phyloP scores from a whole-genome alignment of 2,888 invertebrate genomes.

The Therioaphis trifolii region DNA sequence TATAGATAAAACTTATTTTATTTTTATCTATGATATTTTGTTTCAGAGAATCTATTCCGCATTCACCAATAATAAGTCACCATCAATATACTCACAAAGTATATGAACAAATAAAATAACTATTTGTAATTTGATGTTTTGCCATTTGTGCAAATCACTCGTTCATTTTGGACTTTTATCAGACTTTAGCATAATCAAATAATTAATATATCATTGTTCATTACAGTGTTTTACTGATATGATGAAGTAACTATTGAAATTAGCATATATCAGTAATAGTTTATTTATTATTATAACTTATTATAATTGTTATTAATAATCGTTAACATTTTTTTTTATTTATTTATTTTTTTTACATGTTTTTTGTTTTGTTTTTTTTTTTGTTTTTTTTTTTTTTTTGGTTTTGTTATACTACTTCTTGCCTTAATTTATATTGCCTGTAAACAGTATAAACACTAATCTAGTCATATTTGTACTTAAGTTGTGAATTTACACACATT shows the following conservation, averaged over 20 bases:
- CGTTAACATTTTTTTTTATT: not conserved
- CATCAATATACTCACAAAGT: not conserved
- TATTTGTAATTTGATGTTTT: not conserved
- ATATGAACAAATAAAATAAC: not conserved
- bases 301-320: not conserved
- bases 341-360: not conserved
- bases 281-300: slow-evolving; percentile 10
- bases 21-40: not conserved
- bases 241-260: slow-evolving; percentile 18
- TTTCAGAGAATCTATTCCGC: slow-evolving; percentile 7
- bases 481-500: slow-evolving; percentile 24
- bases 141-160: too few species aligned
- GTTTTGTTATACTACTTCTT: not conserved
- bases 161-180: not conserved
- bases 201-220: slow-evolving; percentile 33
- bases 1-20: too few species aligned
- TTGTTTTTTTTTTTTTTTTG: not conserved
- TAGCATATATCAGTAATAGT: slow-evolving; percentile 21
- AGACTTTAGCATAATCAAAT: slow-evolving; percentile 26
- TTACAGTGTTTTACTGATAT: not conserved
- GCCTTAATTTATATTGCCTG: slow-evolving; percentile 42
- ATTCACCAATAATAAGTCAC: not conserved
- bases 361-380: slow-evolving; percentile 1
- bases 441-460: slow-evolving; percentile 28
- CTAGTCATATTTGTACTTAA: slow-evolving; percentile 47